Evolutionary conservation across 2,888 invertebrate species (phyloP).

Genomic region (Stenotaenia linearis): DNA sequence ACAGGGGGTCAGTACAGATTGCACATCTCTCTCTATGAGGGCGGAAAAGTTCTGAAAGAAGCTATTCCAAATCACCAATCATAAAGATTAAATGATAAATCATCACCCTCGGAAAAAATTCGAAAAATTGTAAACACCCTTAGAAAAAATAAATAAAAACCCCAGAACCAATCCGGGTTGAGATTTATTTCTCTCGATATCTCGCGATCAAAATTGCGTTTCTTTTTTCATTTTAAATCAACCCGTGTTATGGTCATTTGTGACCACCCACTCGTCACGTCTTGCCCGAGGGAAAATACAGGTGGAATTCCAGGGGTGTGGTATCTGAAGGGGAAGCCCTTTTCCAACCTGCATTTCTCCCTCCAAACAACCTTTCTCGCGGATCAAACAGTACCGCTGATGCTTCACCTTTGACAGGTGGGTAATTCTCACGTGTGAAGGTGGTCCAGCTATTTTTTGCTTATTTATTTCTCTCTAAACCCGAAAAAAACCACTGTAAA

Average conservation of each 20-base stretch:
- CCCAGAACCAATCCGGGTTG: background rate
- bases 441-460: background rate
- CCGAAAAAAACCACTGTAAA: background rate
- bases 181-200: background rate
- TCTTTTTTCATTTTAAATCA: background rate
- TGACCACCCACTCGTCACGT: constrained; percentile 14
- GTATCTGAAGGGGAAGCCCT: background rate
- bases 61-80: background rate
- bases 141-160: background rate
- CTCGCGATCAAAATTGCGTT: background rate
- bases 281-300: background rate
- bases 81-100: constrained; percentile 11
- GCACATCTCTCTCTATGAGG: background rate
- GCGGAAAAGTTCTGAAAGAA: constrained; percentile 2
- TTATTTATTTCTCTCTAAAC: background rate
- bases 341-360: background rate
- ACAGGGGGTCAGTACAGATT: constrained; percentile 4
- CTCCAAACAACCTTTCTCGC: constrained; percentile 17
- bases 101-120: background rate
- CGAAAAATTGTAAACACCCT: background rate
- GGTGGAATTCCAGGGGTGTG: constrained; percentile 26
- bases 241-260: background rate
- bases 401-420: constrained; percentile 20
- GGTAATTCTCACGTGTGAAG: constrained; percentile 26
- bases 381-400: constrained; percentile 23